A percentile compares a stretch with the other conserved stretches of the same genome.
Conservation (phyloP, 1,140 invertebrate species). For the Bombus polaris region DNA sequence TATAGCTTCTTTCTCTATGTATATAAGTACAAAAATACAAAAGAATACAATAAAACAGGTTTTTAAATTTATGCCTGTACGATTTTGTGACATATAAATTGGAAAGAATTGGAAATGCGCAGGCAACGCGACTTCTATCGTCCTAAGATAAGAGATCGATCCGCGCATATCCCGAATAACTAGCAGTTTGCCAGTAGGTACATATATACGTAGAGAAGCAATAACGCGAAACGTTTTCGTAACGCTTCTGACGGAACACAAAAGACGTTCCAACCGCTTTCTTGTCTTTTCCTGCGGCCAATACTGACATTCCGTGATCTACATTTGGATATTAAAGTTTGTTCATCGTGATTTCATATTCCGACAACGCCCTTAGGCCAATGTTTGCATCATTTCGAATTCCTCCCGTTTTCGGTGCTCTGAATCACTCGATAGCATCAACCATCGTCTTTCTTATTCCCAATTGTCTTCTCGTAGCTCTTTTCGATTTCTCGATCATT, state of each 20-base stretch:
- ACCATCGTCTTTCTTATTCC: background rate
- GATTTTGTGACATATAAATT: background rate
- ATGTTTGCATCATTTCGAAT: constrained; percentile 67
- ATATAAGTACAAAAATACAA: too few relatives aligned
- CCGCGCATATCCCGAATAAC: background rate
- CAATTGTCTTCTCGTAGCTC: constrained; percentile 10
- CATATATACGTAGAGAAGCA: background rate
- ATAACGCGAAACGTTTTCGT: constrained; percentile 13
- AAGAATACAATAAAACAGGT: too few relatives aligned
- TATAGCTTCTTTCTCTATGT: too few relatives aligned
- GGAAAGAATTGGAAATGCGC: background rate
- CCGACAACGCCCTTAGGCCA: constrained; percentile 58
- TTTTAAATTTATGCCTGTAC: background rate
- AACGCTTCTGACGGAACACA: background rate
- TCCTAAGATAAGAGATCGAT: background rate
- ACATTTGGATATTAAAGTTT: constrained; percentile 73
- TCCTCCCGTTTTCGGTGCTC: constrained; percentile 31
- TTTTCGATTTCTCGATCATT: constrained; percentile 40
- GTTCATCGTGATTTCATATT: constrained; percentile 67
- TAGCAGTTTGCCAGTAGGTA: background rate
- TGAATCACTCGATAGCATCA: constrained; percentile 19
- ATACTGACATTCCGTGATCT: constrained; percentile 29
- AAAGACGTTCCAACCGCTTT: constrained; percentile 1
- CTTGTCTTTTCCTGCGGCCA: constrained; percentile 1
- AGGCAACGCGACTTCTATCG: background rate